A percentile compares a stretch with the other conserved stretches of the same genome.
These are phyloP conservation scores for Oxytorus armatus DNA, from an alignment of 2,888 invertebrate genomes.

Conservation along the genomic window DNA sequence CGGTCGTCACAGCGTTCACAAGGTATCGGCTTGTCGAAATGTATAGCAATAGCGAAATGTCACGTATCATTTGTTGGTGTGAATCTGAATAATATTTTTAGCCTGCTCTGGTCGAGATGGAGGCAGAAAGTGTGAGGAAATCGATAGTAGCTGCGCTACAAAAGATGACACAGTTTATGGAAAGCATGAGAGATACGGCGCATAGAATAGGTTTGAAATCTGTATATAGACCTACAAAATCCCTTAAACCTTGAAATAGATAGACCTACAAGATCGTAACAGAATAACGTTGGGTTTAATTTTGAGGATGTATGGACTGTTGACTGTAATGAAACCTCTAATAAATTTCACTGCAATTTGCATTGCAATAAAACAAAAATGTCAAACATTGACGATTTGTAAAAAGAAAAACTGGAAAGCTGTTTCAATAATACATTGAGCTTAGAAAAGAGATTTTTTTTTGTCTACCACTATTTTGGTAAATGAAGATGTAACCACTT, in stretches of 20 bases:
- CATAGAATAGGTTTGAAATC: constrained; percentile 83
- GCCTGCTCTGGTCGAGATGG: constrained; percentile 86
- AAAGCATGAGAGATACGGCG: constrained; percentile 85
- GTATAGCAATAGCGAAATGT: constrained; percentile 7
- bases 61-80: constrained; percentile 17
- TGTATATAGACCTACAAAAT: background rate
- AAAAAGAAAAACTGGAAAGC: too few relatives aligned
- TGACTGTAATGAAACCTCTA: too few relatives aligned
- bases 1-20: constrained; percentile 86
- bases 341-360: too few relatives aligned
- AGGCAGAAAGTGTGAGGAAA: constrained; percentile 86
- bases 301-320: too few relatives aligned
- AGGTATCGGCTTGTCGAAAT: constrained; percentile 80
- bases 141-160: constrained; percentile 85
- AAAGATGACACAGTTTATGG: constrained; percentile 85
- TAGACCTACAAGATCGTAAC: background rate
- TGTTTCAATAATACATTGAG: too few relatives aligned
- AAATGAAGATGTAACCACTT: too few relatives aligned
- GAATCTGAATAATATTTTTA: constrained; percentile 71
- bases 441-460: too few relatives aligned
- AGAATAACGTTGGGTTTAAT: background rate
- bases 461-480: too few relatives aligned
- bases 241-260: background rate
- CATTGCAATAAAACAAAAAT: too few relatives aligned
- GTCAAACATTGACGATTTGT: too few relatives aligned